These are phyloP conservation scores for Rhyacophila evoluta DNA, from an alignment of 2,888 invertebrate species.

Conservation along the genomic window DNA sequence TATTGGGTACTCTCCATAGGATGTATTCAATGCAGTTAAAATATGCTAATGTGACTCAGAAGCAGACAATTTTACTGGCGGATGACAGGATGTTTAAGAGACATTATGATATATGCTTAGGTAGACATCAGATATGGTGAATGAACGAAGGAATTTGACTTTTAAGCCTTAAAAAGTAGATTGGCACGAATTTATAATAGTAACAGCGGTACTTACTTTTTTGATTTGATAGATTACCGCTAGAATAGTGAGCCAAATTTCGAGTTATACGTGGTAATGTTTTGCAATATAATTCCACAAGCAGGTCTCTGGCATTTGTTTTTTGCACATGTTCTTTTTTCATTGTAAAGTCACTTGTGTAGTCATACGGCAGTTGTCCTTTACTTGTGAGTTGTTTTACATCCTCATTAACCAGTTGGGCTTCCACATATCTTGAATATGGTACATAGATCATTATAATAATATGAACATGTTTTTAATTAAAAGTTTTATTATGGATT, in stretches of 20 bases:
- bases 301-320: slow-evolving; percentile 65
- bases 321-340: slow-evolving; percentile 58
- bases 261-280: slow-evolving; percentile 67
- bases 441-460: no score
- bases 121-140: no score
- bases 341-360: slow-evolving; percentile 61
- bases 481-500: no score
- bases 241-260: slow-evolving; percentile 62
- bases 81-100: no score
- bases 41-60: no score
- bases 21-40: no score
- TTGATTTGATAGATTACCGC: slow-evolving; percentile 55
- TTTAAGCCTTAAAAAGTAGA: slow-evolving; percentile 54
- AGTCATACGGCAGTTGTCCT: slow-evolving; percentile 61
- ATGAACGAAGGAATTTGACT: not conserved
- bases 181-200: no score
- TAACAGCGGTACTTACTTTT: slow-evolving; percentile 51
- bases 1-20: no score
- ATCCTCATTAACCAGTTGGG: slow-evolving; percentile 67
- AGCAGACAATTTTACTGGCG: no score
- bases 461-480: no score
- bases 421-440: slow-evolving; percentile 73
- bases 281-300: slow-evolving; percentile 68
- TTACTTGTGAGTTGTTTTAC: slow-evolving; percentile 57
- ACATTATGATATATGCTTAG: no score